A percentile compares a stretch with the other conserved stretches of the same genome.
Evolutionary conservation across 2,797 vertebrate species (phyloP).

Genomic region (Eleutherodactylus coqui): DNA sequence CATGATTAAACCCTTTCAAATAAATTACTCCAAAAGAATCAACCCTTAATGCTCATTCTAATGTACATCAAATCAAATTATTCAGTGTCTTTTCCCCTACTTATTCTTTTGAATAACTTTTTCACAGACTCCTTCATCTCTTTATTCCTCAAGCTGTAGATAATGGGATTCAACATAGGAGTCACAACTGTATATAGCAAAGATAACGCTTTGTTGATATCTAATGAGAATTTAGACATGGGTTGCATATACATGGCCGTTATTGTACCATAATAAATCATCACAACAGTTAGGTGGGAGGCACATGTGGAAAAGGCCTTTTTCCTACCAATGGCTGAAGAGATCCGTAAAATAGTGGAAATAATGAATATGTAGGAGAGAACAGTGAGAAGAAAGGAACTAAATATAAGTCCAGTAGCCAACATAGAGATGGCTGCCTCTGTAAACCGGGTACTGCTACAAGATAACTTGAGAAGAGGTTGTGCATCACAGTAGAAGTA

Average conservation of each 20-base stretch:
- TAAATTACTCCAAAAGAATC: too few species aligned
- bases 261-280: constrained; percentile 70
- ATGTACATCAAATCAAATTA: background rate
- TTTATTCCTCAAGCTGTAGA: constrained; percentile 71
- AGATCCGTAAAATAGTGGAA: constrained; percentile 64
- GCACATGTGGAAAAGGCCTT: constrained; percentile 70
- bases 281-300: constrained; percentile 67
- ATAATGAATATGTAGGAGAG: constrained; percentile 68
- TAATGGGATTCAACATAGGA: constrained; percentile 68
- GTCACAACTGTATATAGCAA: constrained; percentile 69
- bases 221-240: constrained; percentile 55
- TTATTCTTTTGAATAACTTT: constrained; percentile 23
- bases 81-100: background rate
- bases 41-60: too few species aligned
- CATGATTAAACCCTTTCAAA: too few species aligned
- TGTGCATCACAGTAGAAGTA: constrained; percentile 71
- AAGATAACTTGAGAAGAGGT: constrained; percentile 66
- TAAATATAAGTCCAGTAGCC: constrained; percentile 64
- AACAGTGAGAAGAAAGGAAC: constrained; percentile 66
- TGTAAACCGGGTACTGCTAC: constrained; percentile 63
- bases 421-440: constrained; percentile 64
- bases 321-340: constrained; percentile 62
- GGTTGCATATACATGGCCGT: constrained; percentile 69
- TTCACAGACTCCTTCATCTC: constrained; percentile 66
- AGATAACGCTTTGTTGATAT: constrained; percentile 67